Percentiles rank a stretch among this genome's conserved stretches.
Conservation (phyloP, 2,888 invertebrate genomes). For the Platycheirus rosarum region DNA sequence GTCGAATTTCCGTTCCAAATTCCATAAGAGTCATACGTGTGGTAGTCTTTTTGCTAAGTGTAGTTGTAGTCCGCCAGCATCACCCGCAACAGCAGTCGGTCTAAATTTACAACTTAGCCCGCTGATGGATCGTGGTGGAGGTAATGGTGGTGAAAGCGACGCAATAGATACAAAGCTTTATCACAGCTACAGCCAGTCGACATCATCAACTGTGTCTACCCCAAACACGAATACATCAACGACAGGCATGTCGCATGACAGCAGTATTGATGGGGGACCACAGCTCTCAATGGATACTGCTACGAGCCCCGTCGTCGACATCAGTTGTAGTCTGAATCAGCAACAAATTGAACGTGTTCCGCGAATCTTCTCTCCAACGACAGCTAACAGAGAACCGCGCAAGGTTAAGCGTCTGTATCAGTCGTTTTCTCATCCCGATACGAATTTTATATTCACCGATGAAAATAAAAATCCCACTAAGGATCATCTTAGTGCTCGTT, state of each 20-base stretch:
- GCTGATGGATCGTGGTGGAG: slow-evolving; percentile 35
- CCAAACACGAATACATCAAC: slow-evolving; percentile 68
- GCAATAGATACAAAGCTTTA: slow-evolving; percentile 56
- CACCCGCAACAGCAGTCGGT: slow-evolving; percentile 44
- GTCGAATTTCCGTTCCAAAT: slow-evolving; percentile 76
- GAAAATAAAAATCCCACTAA: slow-evolving; percentile 78
- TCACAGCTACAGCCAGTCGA: slow-evolving; percentile 65
- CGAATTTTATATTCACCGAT: slow-evolving; percentile 79
- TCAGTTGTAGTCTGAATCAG: slow-evolving; percentile 56
- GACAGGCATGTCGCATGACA: slow-evolving; percentile 66
- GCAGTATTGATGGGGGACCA: slow-evolving; percentile 62
- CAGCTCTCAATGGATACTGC: slow-evolving; percentile 58
- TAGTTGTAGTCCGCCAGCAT: slow-evolving; percentile 76
- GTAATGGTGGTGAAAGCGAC: slow-evolving; percentile 18
- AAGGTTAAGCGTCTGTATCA: slow-evolving; percentile 77
- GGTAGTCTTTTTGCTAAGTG: slow-evolving; percentile 80
- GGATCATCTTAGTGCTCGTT: slow-evolving; percentile 46
- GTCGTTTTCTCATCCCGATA: slow-evolving; percentile 79
- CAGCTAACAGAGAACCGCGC: slow-evolving; percentile 52
- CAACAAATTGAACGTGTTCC: slow-evolving; percentile 60
- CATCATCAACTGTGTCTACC: slow-evolving; percentile 67
- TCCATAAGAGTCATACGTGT: slow-evolving; percentile 79
- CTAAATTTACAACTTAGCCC: slow-evolving; percentile 58
- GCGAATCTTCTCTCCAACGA: slow-evolving; percentile 54
- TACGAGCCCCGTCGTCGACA: slow-evolving; percentile 60